phyloP scores from a whole-genome alignment of 2,113 vertebrate species.

The Gallinago jamesoni region DNA sequence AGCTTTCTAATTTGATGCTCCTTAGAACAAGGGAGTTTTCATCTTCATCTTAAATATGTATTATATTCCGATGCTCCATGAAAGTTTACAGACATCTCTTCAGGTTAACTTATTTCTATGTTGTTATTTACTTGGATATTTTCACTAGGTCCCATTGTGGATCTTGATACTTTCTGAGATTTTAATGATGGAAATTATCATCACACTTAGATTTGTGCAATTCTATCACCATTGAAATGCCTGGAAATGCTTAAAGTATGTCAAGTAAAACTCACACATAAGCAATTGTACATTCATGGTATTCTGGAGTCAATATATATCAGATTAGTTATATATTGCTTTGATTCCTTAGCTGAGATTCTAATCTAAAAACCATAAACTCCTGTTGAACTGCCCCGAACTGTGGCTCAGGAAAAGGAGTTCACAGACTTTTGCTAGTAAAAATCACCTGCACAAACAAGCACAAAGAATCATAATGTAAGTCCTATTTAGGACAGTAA shows the following conservation, averaged over 20 bases:
- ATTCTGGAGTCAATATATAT: not conserved
- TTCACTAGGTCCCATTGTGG: not conserved
- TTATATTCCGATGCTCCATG: not conserved
- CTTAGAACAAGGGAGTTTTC: not conserved
- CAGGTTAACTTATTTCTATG: not conserved
- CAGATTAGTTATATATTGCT: not conserved
- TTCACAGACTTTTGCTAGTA: not conserved
- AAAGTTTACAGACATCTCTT: not conserved
- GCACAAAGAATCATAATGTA: not conserved
- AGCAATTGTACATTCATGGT: not conserved
- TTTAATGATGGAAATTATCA: not conserved
- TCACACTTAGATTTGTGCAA: not conserved
- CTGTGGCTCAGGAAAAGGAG: not conserved
- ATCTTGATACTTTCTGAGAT: not conserved
- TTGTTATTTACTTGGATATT: not conserved
- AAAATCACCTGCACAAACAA: not conserved
- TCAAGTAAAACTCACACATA: not conserved
- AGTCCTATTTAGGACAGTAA: not conserved
- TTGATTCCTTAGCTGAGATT: not conserved
- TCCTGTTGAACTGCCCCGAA: not conserved
- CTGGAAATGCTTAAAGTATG: not conserved
- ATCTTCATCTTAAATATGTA: not conserved
- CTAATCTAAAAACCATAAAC: not conserved
- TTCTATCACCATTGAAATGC: not conserved
- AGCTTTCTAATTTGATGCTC: not conserved